Percentiles rank a stretch among this genome's conserved stretches.
These are phyloP conservation scores for Lampris incognitus DNA, from an alignment of 2,113 vertebrate genomes.

Conservation along the genomic window DNA sequence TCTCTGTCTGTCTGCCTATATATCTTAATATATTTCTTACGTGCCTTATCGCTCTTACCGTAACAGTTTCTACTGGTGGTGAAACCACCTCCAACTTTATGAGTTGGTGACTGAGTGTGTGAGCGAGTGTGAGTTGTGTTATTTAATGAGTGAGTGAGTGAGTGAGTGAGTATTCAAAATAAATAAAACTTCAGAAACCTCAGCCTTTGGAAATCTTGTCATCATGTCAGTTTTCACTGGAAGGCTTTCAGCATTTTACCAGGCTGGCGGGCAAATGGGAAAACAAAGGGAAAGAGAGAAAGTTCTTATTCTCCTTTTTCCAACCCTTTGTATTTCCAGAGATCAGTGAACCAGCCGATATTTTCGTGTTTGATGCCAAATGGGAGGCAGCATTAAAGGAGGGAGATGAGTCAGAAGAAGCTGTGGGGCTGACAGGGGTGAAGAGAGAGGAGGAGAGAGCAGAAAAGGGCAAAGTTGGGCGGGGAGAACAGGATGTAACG, in stretches of 20 bases:
- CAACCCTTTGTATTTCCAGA: not conserved
- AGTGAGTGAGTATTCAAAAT: not conserved
- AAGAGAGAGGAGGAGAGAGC: conserved; percentile 16
- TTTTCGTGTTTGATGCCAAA: conserved; percentile 1
- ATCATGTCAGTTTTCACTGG: too few species aligned
- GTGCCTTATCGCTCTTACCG: not conserved
- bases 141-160: not conserved
- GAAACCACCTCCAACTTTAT: not conserved
- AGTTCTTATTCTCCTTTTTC: not conserved
- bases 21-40: too few species aligned
- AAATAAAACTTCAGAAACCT: too few species aligned
- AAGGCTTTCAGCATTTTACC: too few species aligned
- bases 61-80: not conserved
- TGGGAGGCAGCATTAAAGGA: not conserved
- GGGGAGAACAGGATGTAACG: conserved; percentile 12
- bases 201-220: too few species aligned
- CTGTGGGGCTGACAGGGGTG: conserved; percentile 7
- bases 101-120: not conserved
- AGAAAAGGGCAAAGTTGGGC: conserved; percentile 1
- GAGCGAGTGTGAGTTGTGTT: not conserved
- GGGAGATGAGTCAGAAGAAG: not conserved
- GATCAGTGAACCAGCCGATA: not conserved
- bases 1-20: too few species aligned
- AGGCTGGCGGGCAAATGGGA: not conserved
- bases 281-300: not conserved